Evolutionary conservation across 1,140 invertebrate species (phyloP).

Genomic region (Heliconius nattereri): DNA sequence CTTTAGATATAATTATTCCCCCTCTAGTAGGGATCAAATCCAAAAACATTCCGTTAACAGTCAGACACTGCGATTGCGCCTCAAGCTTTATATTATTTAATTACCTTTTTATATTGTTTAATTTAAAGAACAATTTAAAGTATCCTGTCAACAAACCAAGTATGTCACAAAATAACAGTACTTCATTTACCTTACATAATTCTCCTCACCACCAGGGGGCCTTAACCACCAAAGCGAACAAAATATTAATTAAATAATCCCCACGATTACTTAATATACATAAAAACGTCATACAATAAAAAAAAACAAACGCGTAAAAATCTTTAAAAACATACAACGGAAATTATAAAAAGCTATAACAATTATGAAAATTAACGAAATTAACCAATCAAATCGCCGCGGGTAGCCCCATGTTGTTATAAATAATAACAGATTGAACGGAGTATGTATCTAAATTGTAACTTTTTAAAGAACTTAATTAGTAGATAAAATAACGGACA

Average conservation of each 20-base stretch:
- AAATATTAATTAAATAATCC: slow-evolving; percentile 1
- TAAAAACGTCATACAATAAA: slow-evolving; percentile 25
- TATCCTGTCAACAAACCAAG: not conserved
- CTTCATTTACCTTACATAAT: not conserved
- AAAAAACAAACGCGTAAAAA: slow-evolving; percentile 22
- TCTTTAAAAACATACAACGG: slow-evolving; percentile 28
- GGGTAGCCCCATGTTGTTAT: slow-evolving; percentile 62
- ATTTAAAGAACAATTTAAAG: not conserved
- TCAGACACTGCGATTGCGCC: not conserved
- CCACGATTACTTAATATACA: slow-evolving; percentile 13
- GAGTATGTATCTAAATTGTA: not conserved
- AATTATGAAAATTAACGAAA: slow-evolving; percentile 60
- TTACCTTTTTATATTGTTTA: not conserved
- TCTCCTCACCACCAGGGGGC: not conserved
- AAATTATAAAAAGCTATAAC: slow-evolving; percentile 30
- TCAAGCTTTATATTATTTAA: too few species aligned
- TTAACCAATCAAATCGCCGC: slow-evolving; percentile 68
- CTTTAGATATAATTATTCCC: not conserved
- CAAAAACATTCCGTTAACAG: not conserved
- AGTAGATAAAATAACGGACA: slow-evolving; percentile 73
- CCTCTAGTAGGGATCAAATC: not conserved
- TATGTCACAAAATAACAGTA: slow-evolving; percentile 15
- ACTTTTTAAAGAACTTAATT: slow-evolving; percentile 58
- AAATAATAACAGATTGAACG: slow-evolving; percentile 48
- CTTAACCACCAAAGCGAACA: not conserved